A percentile compares a stretch with the other conserved stretches of the same genome.
These are phyloP conservation scores for Epicauta chinensis DNA, from an alignment of 1,140 invertebrate species.

Conservation along the genomic window DNA sequence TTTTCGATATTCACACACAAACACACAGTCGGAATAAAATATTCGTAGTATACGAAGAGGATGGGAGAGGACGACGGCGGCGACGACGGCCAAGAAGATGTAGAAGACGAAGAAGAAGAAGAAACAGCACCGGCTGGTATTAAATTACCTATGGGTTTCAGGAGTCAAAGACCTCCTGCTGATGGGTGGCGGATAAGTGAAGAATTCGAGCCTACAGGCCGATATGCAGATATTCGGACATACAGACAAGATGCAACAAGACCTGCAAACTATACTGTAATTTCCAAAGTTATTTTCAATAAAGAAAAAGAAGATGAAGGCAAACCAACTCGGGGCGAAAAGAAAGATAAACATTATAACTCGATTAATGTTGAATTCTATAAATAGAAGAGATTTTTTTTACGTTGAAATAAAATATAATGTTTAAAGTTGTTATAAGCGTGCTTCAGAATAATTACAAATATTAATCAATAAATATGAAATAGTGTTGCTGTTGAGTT, in stretches of 20 bases:
- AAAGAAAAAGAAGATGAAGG: neutral
- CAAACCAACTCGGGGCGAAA: neutral
- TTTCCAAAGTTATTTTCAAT: neutral
- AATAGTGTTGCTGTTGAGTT: slow-evolving; percentile 24
- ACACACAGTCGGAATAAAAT: too few relatives aligned
- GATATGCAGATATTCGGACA: slow-evolving; percentile 28
- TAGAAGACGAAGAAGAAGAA: too few relatives aligned
- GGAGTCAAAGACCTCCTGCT: slow-evolving; percentile 24
- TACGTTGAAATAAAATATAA: neutral
- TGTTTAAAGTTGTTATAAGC: slow-evolving; percentile 6
- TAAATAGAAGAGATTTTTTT: neutral
- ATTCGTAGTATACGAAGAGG: too few relatives aligned
- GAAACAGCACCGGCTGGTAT: neutral
- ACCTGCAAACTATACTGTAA: neutral
- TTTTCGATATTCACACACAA: too few relatives aligned
- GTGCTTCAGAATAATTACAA: slow-evolving; percentile 20
- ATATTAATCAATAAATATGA: slow-evolving; percentile 21
- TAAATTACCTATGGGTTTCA: slow-evolving; percentile 25
- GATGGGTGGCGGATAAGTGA: slow-evolving; percentile 27
- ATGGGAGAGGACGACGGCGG: too few relatives aligned
- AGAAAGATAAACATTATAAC: too few relatives aligned
- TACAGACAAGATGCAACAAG: slow-evolving; percentile 6
- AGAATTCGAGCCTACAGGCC: slow-evolving; percentile 26
- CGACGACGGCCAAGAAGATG: too few relatives aligned
- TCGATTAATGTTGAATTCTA: neutral